phyloP scores from a whole-genome alignment of 2,113 vertebrate genomes.

The Dipodomys spectabilis region DNA sequence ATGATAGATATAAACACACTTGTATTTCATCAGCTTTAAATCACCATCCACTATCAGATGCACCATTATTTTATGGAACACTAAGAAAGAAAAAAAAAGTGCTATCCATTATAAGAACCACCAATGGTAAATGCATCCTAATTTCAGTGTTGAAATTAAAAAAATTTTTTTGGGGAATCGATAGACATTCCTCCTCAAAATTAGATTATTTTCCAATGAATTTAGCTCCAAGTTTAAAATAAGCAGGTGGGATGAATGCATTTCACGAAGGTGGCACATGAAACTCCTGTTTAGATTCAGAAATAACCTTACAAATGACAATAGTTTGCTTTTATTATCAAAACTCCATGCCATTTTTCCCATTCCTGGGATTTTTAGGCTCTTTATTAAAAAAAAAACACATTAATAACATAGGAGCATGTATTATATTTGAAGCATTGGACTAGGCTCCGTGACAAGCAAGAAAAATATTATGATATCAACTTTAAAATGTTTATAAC shows the following conservation, averaged over 20 bases:
- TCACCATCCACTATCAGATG: constrained; percentile 32
- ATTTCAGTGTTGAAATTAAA: neutral
- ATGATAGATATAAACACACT: constrained; percentile 13
- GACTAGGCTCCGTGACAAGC: neutral
- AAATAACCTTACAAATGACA: neutral
- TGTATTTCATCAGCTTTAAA: constrained; percentile 46
- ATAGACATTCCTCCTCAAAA: neutral
- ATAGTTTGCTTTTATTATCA: constrained; percentile 32
- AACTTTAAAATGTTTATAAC: neutral
- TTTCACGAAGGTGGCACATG: neutral
- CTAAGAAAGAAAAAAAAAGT: neutral
- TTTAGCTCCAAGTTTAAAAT: neutral
- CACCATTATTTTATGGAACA: constrained; percentile 32
- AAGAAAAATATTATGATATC: neutral
- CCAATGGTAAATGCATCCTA: neutral
- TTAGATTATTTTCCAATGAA: constrained; percentile 31
- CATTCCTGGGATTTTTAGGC: neutral
- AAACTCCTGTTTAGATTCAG: neutral
- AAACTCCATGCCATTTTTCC: neutral
- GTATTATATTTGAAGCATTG: neutral
- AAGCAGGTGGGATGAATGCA: neutral
- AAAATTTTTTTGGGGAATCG: neutral
- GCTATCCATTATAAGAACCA: neutral
- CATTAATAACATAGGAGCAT: neutral
- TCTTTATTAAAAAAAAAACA: neutral